Evolutionary conservation across 2,113 vertebrate genomes (phyloP), one percentile per base, ranked within the genome.

Genomic region (Falco punctatus): DNA sequence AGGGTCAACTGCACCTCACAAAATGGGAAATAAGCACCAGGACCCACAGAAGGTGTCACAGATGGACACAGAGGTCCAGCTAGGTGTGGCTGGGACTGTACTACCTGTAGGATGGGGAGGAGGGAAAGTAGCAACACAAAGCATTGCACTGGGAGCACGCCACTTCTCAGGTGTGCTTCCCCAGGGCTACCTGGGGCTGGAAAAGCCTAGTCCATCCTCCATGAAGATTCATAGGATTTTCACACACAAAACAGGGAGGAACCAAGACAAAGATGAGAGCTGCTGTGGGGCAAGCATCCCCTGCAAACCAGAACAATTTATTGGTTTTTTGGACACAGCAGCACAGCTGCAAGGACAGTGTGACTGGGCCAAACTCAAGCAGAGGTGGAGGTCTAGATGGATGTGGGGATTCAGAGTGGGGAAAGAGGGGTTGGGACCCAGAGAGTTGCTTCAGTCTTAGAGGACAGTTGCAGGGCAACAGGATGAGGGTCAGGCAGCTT

Each of bases 271-370:
- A 80, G 15, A 21, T 40, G 8, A 21, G 28, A 69, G 27, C 6
- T 70, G 52, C 57, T 2, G 1, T 0, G 1, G 28, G 51, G 30
- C 51, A 84, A 49, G 30, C 33, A 96, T 21, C 6, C 30, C 4
- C 38, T 85, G 81, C 27, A 81, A 71, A 30, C 5, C 58, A 92
- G 11, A 70, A 70, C 30, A 52, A 58, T 96, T 95, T 96, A 96
- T 96, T 95, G 42, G 8, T 74, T 82, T 13, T 55, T 71, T 1
- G 28, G 57, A 46, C 13, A 71, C 19, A 64, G 70, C 11, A 79
- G 61, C 33, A 62, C 10, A 74, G 46, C 28, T 57, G 32, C 2
- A 0, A 73, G 38, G 28, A n/a, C 46, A 81, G 46, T 5, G 3
- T 1, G 3, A 26, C 5, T 30, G 11, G 55, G 66, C 16, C 35